Base-by-base conservation (phyloP, 2,888 invertebrate species). In the Achlya flavicornis region DNA sequence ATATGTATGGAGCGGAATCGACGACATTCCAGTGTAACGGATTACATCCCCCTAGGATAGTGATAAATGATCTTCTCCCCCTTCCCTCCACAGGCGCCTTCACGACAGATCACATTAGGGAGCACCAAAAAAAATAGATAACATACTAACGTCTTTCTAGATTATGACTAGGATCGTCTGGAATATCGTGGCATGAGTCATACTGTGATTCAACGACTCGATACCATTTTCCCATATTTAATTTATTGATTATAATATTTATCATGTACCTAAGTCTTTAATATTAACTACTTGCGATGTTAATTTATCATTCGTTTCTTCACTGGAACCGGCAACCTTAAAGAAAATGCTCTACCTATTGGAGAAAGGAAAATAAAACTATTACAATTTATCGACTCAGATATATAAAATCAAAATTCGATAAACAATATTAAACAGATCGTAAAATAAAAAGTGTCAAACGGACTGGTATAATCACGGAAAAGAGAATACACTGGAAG, bases 61-160 rank as follows among this genome's bases (percentile, higher is more conserved):
- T 53, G 53, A 53, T 53, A 53, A 53, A 53, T 53, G 16, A 53
- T 19, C 53, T 14, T 53, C 19, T 8, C 53, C 10, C 10, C n/a
- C 46, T n/a, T 46, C 53, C 53, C 19, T 10, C 19, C 53, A 53
- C 53, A 19, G 19, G 10, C 53, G 19, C 53, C 19, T 53, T 53
- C 16, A 53, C 53, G 53, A 53, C 53, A 53, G 53, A 53, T 53
- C 53, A 19, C 19, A 53, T 53, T 53, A 19, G 53, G 53, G 19
- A 53, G 48, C 16, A 10, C 19, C 3, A n/a, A 19, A 19, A 19
- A 53, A 26, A 26, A 26, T 26, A 19, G 53, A 53, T 53, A 53
- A 53, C 53, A 19, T 8, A n/a, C n/a, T n/a, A 46, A 46, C 46
- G 46, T n/a, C 46, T n/a, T 19, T 19, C 53, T 19, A 53, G 16